A percentile compares a stretch with the other conserved stretches of the same genome.
Conservation (phyloP, 2,888 invertebrate species). For the Gortyna flavago region DNA sequence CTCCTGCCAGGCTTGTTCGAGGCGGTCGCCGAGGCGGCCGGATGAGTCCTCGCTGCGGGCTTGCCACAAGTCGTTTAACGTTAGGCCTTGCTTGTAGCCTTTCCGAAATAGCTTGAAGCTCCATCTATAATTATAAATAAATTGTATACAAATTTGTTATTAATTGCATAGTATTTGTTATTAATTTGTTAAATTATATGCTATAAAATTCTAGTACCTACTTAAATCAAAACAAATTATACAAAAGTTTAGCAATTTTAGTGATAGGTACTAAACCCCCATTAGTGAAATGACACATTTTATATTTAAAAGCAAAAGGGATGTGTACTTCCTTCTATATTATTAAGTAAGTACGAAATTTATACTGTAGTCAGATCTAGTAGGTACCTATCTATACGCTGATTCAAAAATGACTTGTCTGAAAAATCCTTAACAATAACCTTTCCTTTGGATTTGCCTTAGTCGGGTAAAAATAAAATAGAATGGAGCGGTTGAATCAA, state of each 20-base stretch:
- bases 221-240: neutral
- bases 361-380: neutral
- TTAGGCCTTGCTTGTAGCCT: slow-evolving; percentile 89
- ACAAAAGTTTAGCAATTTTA: neutral
- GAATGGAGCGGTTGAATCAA: neutral
- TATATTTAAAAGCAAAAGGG: neutral
- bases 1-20: slow-evolving; percentile 90
- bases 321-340: neutral
- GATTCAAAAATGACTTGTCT: neutral
- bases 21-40: slow-evolving; percentile 87
- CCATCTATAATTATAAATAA: slow-evolving; percentile 46
- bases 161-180: too few relatives aligned
- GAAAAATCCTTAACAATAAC: neutral
- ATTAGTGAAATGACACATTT: neutral
- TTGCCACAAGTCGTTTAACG: slow-evolving; percentile 90
- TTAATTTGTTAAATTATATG: too few relatives aligned
- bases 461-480: neutral
- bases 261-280: neutral
- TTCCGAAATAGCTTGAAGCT: slow-evolving; percentile 86
- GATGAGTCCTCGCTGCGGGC: slow-evolving; percentile 89
- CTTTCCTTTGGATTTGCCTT: neutral
- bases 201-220: too few relatives aligned
- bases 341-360: too few relatives aligned
- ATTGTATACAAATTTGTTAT: too few relatives aligned
- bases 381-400: neutral